These are phyloP conservation scores for Pogonocichla stellata DNA, from an alignment of 2,113 vertebrate species.

Conservation along the genomic window DNA sequence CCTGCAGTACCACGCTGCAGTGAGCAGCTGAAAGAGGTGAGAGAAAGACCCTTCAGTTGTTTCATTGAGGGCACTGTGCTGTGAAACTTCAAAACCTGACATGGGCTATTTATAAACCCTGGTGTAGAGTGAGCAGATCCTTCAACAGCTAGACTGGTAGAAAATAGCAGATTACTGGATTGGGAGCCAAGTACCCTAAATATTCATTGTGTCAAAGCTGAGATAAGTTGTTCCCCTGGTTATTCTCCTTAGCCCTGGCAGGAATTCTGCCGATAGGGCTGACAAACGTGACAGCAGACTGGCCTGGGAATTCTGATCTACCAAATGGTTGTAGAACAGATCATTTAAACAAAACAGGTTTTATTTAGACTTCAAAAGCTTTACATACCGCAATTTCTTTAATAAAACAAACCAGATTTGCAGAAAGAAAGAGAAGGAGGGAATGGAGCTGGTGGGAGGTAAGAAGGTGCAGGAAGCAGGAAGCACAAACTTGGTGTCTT, in stretches of 20 bases:
- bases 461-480: not conserved
- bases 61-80: not conserved
- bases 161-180: conserved; percentile 53
- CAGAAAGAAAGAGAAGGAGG: not conserved
- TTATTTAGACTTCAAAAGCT: conserved; percentile 25
- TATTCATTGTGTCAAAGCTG: conserved; percentile 49
- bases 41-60: not conserved
- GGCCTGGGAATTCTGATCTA: conserved; percentile 16
- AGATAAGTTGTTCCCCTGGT: conserved; percentile 45
- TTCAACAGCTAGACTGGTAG: conserved; percentile 33
- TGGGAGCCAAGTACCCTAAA: conserved; percentile 47
- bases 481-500: not conserved
- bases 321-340: not conserved
- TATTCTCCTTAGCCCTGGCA: conserved; percentile 25
- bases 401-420: not conserved
- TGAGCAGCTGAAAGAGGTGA: not conserved
- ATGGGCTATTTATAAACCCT: conserved; percentile 46
- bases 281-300: not conserved
- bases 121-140: conserved; percentile 40
- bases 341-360: conserved; percentile 5
- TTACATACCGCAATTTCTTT: not conserved
- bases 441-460: not conserved
- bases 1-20: not conserved
- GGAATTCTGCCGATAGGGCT: not conserved
- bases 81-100: not conserved